Evolutionary conservation across 2,113 vertebrate species (phyloP).

Genomic region (Natator depressus): DNA sequence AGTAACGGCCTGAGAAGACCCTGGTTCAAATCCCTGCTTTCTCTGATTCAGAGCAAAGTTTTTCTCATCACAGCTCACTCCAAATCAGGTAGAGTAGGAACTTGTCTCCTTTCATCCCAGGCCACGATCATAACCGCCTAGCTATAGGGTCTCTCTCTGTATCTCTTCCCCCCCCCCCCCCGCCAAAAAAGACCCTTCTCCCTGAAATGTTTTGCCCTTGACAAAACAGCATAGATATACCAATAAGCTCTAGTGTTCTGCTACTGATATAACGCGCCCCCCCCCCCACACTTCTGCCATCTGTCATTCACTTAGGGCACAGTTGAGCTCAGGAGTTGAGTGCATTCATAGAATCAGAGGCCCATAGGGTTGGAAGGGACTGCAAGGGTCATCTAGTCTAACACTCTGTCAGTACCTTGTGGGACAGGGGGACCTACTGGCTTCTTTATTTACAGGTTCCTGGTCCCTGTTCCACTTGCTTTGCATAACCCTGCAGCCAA

Average conservation of each 20-base stretch:
- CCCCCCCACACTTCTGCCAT: neutral
- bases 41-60: neutral
- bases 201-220: neutral
- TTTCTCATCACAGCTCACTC: neutral
- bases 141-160: neutral
- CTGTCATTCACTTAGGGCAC: neutral
- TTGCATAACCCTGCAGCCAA: neutral
- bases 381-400: neutral
- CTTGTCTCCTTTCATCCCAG: neutral
- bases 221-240: neutral
- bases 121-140: neutral
- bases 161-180: neutral
- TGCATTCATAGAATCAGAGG: neutral
- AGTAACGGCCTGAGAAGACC: neutral
- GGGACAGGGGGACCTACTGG: neutral
- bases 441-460: neutral
- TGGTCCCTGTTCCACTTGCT: neutral
- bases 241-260: neutral
- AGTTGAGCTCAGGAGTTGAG: neutral
- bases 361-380: neutral
- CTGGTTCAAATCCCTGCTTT: neutral
- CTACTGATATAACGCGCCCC: neutral
- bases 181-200: neutral
- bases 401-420: neutral
- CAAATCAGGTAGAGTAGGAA: neutral